Conservation (phyloP, 2,888 invertebrate species). For the Campoplex capitator region DNA sequence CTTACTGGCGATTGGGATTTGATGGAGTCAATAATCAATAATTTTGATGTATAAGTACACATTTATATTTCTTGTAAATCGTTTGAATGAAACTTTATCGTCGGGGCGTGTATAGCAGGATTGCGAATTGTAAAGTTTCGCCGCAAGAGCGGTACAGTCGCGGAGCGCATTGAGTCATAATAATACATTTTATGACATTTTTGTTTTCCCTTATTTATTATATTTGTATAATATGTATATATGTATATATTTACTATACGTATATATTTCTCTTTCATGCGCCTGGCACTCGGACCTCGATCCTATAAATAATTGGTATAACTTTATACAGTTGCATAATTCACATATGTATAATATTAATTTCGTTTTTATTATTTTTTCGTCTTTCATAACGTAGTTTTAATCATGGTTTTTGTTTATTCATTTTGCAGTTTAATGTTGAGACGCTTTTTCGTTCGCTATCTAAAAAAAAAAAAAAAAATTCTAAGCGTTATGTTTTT, state of each 20-base stretch:
- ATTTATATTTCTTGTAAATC: slow-evolving; percentile 71
- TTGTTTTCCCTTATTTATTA: slow-evolving; percentile 20
- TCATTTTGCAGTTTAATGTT: slow-evolving; percentile 17
- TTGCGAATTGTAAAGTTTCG: slow-evolving; percentile 66
- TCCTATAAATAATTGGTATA: slow-evolving; percentile 54
- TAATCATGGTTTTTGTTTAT: not conserved
- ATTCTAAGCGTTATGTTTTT: slow-evolving; percentile 42
- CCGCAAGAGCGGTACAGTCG: slow-evolving; percentile 58
- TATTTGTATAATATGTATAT: slow-evolving; percentile 50
- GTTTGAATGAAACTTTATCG: slow-evolving; percentile 23
- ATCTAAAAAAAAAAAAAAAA: slow-evolving; percentile 41
- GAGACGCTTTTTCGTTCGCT: slow-evolving; percentile 38
- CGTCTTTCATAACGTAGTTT: slow-evolving; percentile 1
- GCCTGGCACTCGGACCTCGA: slow-evolving; percentile 57
- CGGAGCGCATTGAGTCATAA: slow-evolving; percentile 53
- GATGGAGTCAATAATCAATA: not conserved
- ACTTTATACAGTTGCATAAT: slow-evolving; percentile 57
- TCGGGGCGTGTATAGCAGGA: slow-evolving; percentile 45
- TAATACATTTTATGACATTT: slow-evolving; percentile 61
- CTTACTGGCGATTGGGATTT: not conserved
- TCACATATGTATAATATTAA: slow-evolving; percentile 54
- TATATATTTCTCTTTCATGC: slow-evolving; percentile 59
- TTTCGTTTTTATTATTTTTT: slow-evolving; percentile 13
- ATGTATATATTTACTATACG: slow-evolving; percentile 26
- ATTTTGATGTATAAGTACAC: slow-evolving; percentile 76